A percentile compares a stretch with the other conserved stretches of the same genome.
Conservation (phyloP, 1,140 invertebrate species). For the Sitobion miscanthi region DNA sequence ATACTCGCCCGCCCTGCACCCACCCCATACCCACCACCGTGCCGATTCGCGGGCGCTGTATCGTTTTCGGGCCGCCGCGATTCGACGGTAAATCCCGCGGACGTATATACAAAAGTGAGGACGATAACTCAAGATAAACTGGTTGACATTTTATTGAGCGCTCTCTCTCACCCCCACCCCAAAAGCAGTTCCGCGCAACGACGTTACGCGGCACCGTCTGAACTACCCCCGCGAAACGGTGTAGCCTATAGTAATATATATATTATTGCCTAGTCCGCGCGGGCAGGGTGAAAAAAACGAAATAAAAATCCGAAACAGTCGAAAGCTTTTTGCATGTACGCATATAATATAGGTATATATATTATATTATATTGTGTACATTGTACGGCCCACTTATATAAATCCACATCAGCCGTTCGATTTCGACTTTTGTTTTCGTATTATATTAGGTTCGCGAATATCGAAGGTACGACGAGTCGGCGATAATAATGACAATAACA, state of each 20-base stretch:
- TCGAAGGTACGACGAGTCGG: neutral
- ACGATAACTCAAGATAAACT: constrained; percentile 55
- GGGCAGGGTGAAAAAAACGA: neutral
- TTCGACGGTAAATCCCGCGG: constrained; percentile 27
- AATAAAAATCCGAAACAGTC: constrained; percentile 11
- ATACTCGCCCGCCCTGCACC: neutral
- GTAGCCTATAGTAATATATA: neutral
- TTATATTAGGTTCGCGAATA: neutral
- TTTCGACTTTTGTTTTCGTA: neutral
- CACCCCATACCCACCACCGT: neutral
- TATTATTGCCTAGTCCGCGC: neutral
- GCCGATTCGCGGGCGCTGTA: neutral
- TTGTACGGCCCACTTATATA: too few species aligned
- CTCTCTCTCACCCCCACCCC: neutral
- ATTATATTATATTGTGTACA: neutral
- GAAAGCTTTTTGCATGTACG: neutral
- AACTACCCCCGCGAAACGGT: neutral
- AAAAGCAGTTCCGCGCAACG: neutral
- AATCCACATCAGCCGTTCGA: neutral
- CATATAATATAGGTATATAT: neutral
- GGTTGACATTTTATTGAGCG: constrained; percentile 56
- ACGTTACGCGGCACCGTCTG: neutral
- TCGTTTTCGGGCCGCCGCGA: neutral
- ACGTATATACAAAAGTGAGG: constrained; percentile 3
- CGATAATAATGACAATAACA: neutral